These are phyloP conservation scores for Tyrophagus putrescentiae DNA, from an alignment of 1,140 invertebrate genomes.

Conservation along the genomic window DNA sequence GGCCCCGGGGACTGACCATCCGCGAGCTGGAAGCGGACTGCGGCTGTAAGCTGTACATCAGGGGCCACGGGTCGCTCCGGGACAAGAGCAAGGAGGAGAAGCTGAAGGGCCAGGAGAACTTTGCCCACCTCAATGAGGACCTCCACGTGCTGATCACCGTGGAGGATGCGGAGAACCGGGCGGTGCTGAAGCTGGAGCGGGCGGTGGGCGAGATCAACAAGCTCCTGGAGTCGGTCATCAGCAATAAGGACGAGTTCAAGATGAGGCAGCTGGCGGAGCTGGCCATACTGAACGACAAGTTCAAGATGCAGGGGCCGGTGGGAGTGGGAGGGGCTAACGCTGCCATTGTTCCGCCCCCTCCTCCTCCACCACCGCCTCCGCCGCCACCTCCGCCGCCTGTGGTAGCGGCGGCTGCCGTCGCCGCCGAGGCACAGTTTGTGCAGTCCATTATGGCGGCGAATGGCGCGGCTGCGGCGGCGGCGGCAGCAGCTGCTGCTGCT, in stretches of 20 bases:
- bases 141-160: slow-evolving; percentile 4
- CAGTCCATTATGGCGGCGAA: too few relatives aligned
- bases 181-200: background rate
- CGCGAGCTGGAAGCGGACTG: slow-evolving; percentile 14
- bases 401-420: too few relatives aligned
- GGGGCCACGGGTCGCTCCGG: background rate
- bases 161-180: slow-evolving; percentile 6
- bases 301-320: background rate
- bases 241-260: slow-evolving; percentile 10
- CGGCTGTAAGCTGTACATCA: slow-evolving; percentile 13
- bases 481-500: too few relatives aligned
- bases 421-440: too few relatives aligned
- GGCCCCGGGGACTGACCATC: slow-evolving; percentile 9
- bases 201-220: background rate
- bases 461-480: too few relatives aligned
- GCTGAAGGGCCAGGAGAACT: background rate
- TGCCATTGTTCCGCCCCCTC: too few relatives aligned
- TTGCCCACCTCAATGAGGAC: slow-evolving; percentile 5
- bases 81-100: slow-evolving; percentile 9
- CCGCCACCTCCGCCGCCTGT: too few relatives aligned
- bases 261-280: slow-evolving; percentile 13
- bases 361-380: too few relatives aligned
- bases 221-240: slow-evolving; percentile 7
- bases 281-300: slow-evolving; percentile 13
- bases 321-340: too few relatives aligned